Evolutionary conservation across 2,113 vertebrate genomes (phyloP).

Genomic region (Furnarius figulus): DNA sequence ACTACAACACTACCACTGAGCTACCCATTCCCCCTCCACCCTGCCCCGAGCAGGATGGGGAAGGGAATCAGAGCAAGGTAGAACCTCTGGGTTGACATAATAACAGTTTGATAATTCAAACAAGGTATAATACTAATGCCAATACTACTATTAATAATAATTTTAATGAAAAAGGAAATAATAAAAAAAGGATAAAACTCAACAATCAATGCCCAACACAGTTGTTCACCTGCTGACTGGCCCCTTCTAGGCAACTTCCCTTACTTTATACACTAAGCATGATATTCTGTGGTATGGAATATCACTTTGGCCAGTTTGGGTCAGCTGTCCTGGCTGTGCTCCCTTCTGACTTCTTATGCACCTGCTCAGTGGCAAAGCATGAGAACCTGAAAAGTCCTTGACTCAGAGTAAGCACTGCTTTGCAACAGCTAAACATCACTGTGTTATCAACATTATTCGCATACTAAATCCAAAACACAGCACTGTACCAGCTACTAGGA

Average conservation of each 20-base stretch:
- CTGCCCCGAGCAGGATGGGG: background rate
- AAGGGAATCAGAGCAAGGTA: background rate
- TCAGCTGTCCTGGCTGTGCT: background rate
- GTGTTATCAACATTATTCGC: background rate
- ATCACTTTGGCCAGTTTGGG: background rate
- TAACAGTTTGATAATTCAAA: background rate
- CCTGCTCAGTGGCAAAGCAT: background rate
- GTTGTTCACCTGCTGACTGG: background rate
- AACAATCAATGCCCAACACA: background rate
- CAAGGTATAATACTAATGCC: background rate
- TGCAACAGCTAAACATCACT: background rate
- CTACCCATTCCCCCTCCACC: background rate
- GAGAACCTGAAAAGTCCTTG: background rate
- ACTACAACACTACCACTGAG: background rate
- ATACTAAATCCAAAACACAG: background rate
- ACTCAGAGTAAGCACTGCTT: background rate
- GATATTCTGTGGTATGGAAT: background rate
- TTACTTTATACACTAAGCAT: background rate
- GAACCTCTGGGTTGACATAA: background rate
- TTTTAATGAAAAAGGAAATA: background rate
- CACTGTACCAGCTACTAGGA: background rate
- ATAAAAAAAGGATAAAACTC: background rate
- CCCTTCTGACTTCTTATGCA: background rate
- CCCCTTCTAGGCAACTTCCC: background rate
- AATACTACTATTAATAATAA: background rate